Evolutionary conservation across 2,797 vertebrate genomes (phyloP).

Genomic region (Rhinoraja longicauda): DNA sequence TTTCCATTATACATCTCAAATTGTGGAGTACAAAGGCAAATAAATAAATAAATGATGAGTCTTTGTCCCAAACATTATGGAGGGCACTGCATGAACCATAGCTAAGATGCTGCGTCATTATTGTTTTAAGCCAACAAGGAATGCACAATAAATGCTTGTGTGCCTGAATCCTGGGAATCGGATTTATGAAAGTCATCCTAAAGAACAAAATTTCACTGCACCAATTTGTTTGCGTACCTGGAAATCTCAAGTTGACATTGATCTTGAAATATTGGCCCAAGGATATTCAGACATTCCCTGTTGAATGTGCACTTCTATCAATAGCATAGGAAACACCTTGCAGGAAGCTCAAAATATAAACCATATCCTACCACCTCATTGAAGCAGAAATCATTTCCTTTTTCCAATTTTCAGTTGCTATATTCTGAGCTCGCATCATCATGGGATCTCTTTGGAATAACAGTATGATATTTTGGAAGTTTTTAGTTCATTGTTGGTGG

Average conservation of each 20-base stretch:
- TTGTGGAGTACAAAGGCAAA: too few species aligned
- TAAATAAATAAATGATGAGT: too few species aligned
- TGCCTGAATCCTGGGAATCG: not conserved
- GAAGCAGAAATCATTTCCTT: not conserved
- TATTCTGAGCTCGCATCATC: not conserved
- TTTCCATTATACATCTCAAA: too few species aligned
- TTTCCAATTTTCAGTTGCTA: not conserved
- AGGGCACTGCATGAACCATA: not conserved
- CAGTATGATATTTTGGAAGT: not conserved
- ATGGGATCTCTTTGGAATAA: not conserved
- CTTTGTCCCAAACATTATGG: too few species aligned
- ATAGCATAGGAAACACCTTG: not conserved
- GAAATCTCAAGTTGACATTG: not conserved
- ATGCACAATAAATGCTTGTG: not conserved
- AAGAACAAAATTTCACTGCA: not conserved
- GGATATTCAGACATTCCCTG: too few species aligned
- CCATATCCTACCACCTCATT: not conserved
- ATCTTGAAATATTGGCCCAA: not conserved
- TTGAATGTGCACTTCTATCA: not conserved
- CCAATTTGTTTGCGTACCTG: not conserved
- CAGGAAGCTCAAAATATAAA: not conserved
- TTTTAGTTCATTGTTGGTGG: not conserved
- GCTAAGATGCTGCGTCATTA: not conserved
- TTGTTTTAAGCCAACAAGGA: not conserved
- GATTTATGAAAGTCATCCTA: not conserved